These are phyloP conservation scores for Buphagus erythrorhynchus DNA, from an alignment of 2,797 vertebrate species.

Conservation along the genomic window DNA sequence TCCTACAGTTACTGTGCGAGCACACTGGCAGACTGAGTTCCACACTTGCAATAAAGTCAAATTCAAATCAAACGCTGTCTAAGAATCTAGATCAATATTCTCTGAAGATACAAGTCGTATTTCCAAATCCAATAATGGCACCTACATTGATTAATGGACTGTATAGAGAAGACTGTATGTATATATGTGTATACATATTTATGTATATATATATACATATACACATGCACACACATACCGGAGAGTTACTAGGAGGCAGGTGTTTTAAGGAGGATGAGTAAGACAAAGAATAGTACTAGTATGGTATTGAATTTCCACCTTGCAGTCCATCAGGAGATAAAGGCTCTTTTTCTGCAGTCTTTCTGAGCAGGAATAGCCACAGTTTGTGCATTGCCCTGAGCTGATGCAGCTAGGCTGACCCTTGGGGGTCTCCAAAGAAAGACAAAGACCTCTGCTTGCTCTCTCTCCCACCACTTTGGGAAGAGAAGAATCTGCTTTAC, in stretches of 20 bases:
- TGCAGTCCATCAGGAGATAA: not conserved
- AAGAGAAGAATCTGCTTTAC: not conserved
- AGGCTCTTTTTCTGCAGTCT: not conserved
- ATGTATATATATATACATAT: rapidly evolving
- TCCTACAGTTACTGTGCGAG: not conserved
- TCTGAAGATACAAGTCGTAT: rapidly evolving
- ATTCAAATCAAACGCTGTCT: not conserved
- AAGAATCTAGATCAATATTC: not conserved
- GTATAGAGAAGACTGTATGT: not conserved
- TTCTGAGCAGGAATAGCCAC: not conserved
- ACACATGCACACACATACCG: not conserved
- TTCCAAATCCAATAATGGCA: not conserved
- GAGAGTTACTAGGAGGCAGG: not conserved
- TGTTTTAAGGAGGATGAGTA: not conserved
- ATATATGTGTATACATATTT: rapidly evolving
- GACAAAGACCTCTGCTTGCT: not conserved
- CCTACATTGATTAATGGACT: not conserved
- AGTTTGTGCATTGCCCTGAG: not conserved
- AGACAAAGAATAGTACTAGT: not conserved
- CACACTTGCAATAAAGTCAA: not conserved
- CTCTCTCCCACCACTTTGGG: not conserved
- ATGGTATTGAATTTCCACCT: not conserved
- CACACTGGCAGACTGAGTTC: not conserved
- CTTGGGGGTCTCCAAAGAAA: not conserved
- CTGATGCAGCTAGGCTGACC: not conserved